Base-by-base conservation (phyloP, 2,113 vertebrate genomes). In the Erythrocercus mccallii region DNA sequence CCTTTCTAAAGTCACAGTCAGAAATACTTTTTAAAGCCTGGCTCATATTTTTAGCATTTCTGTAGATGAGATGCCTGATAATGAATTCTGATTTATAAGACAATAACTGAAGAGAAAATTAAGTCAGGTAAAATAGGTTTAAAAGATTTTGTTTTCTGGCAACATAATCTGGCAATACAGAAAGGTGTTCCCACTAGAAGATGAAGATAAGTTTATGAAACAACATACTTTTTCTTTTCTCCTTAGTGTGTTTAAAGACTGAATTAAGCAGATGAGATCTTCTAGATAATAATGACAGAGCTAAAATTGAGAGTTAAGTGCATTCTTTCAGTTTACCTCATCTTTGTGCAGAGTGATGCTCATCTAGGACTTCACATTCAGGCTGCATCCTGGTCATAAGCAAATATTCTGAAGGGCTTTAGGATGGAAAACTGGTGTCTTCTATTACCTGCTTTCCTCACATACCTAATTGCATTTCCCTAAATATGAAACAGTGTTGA, bases 81-180 rank as follows among this genome's bases (percentile, higher is more conserved):
- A 80, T 73, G 97, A 93, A 84, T 86, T 84, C 78, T 89, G 77
- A 83, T 97, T 96, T 97, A 95, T 92, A 92, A 76, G 89, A 72
- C 89, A 89, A 87, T 91, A 96, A 81, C 65, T 65, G 45, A 76
- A n/a, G 30, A 88, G 69, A 95, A 93, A 95, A 83, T 92, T 78
- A 91, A 73, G 60, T 54, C 73, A 85, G 72, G 51, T 94, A 72
- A 81, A 95, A 96, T 54, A 92, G 28, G 13, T 64, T 88, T 93
- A 77, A 88, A 68, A 88, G 62, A 70, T 91, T 94, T 96, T 96
- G 3, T 81, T 83, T 85, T 74, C 77, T 91, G 94, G 69, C 73
- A 91, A 65, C 23, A 58, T 87, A 80, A 91, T 91, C 74, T 89
- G 40, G 74, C 48, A 92, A 88, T 64, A 70, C n/a, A 85, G 72